Evolutionary conservation across 2,113 vertebrate genomes (phyloP), one percentile per base, ranked within the genome.

Genomic region (Gallinago undulata): DNA sequence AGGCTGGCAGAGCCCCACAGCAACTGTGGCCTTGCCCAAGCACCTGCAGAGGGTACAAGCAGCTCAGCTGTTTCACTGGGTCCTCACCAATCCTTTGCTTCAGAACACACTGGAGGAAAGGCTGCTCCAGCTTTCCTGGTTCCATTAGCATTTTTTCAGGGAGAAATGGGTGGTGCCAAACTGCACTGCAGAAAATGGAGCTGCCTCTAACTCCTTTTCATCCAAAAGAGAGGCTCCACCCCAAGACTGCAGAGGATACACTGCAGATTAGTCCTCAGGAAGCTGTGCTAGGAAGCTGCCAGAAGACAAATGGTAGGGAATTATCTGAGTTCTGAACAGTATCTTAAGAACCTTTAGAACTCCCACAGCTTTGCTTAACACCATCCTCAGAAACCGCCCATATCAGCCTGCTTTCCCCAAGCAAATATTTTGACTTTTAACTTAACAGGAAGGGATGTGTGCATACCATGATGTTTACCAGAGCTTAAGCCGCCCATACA

Each of bases 231-330:
- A 94, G 5, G 39, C 90, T 87, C 93, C 92, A 78, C 51, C 67
- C 55, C 47, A 64, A 56, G 78, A 85, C 81, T 84, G 78, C 82
- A 90, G 95, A 93, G 69, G 59, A 70, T 8, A n/a, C 18, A 37
- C 11, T 50, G 60, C 84, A 89, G 21, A 86, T 94, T 87, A 91
- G 90, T 78, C 63, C 79, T 60, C 7, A 1, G 33, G 50, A 86
- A 91, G 45, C 62, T 85, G 55, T 35, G 33, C 39, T 27, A 47
- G 19, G 33, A 70, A 79, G 22, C 2, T 96, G 55, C 84, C 90
- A 87, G 82, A 66, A 82, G 35, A 69, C 67, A 85, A 87, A 60
- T 1, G 17, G 37, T 5, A 43, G 41, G 82, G n/a, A 87, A 64
- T 33, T 53, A 39, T 7, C 25, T 0, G 3, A 64, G 16, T 10